These are phyloP conservation scores for Corapipo altera DNA, from an alignment of 2,113 vertebrate genomes.

Conservation along the genomic window DNA sequence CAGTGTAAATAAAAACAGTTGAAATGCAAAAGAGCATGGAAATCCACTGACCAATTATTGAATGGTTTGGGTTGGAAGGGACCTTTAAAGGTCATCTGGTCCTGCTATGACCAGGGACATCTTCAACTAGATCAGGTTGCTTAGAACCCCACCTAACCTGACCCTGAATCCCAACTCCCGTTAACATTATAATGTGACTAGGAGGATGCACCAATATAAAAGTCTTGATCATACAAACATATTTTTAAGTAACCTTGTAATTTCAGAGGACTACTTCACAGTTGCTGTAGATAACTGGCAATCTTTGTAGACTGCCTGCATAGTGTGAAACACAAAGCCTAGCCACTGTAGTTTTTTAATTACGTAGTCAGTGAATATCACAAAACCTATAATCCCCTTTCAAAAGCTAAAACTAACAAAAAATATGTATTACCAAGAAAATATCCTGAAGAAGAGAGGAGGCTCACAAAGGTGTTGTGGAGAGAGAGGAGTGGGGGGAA, in stretches of 20 bases:
- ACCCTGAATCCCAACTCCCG: background rate
- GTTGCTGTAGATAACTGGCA: background rate
- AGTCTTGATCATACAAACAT: background rate
- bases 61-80: background rate
- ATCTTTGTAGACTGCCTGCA: background rate
- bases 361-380: background rate
- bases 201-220: background rate
- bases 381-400: background rate
- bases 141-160: background rate
- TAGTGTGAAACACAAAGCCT: background rate
- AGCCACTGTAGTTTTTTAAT: background rate
- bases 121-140: background rate
- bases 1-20: background rate
- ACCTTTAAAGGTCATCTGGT: background rate
- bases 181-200: background rate
- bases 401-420: background rate
- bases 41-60: background rate
- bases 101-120: background rate
- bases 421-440: background rate
- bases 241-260: background rate
- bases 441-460: background rate
- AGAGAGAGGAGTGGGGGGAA: background rate
- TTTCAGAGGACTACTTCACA: background rate
- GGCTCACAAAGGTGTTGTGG: background rate
- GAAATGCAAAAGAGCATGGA: background rate